Evolutionary conservation across 2,113 vertebrate genomes (phyloP).

Genomic region (Struthidea cinerea): DNA sequence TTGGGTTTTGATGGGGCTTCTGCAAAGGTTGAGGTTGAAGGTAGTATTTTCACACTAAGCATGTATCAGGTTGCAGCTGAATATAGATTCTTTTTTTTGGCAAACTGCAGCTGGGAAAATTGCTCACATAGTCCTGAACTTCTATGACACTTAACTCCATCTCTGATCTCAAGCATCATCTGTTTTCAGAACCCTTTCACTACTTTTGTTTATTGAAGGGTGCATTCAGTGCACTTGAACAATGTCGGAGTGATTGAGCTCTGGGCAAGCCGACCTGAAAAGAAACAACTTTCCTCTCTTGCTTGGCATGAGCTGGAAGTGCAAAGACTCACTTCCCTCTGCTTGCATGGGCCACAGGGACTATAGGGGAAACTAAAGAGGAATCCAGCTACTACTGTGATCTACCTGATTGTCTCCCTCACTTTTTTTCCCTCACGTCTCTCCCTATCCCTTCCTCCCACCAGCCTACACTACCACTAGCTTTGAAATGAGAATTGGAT

Average conservation of each 20-base stretch:
- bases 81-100: background rate
- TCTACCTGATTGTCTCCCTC: background rate
- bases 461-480: background rate
- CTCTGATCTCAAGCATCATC: background rate
- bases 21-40: background rate
- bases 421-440: background rate
- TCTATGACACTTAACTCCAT: background rate
- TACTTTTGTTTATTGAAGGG: background rate
- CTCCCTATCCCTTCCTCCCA: background rate
- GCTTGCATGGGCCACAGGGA: background rate
- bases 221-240: background rate
- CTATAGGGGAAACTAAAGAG: background rate
- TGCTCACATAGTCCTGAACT: background rate
- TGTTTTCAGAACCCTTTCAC: background rate
- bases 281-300: background rate
- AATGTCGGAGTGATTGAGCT: background rate
- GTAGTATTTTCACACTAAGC: background rate
- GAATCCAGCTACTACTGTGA: accelerated
- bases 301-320: background rate
- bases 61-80: background rate
- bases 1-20: background rate
- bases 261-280: background rate
- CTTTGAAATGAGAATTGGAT: background rate
- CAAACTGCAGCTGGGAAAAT: background rate
- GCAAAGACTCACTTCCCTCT: background rate